phyloP scores from a whole-genome alignment of 2,888 invertebrate species.

The Volucella bombylans region DNA sequence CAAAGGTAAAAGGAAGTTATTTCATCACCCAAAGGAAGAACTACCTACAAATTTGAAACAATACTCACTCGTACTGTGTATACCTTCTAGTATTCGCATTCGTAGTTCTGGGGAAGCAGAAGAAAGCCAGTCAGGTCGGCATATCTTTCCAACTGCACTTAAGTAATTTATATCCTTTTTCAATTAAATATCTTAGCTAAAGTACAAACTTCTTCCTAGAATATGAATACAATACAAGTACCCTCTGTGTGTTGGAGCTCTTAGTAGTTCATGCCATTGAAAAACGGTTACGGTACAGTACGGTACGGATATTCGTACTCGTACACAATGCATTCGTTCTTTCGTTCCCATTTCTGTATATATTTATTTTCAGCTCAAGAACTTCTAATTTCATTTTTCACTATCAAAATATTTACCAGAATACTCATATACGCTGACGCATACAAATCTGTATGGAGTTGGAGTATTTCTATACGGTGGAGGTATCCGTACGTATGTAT shows the following conservation, averaged over 20 bases:
- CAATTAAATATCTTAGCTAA: conserved; percentile 57
- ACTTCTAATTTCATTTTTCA: conserved; percentile 31
- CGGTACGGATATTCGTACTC: background rate
- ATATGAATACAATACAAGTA: conserved; percentile 7
- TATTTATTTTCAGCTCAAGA: conserved; percentile 18
- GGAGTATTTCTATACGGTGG: too few relatives aligned
- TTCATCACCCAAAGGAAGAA: conserved; percentile 23
- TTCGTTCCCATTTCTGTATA: background rate
- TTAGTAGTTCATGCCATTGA: conserved; percentile 28
- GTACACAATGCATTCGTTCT: conserved; percentile 31
- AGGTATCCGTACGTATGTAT: background rate
- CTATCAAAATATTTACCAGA: conserved; percentile 31
- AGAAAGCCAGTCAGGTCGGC: conserved; percentile 7
- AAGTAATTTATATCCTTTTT: conserved; percentile 56
- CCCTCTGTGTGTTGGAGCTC: background rate
- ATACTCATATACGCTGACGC: background rate
- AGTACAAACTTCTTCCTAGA: conserved; percentile 29
- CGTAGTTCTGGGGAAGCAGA: background rate
- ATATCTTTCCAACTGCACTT: conserved; percentile 46
- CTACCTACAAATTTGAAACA: conserved; percentile 12
- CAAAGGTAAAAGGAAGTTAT: conserved; percentile 49
- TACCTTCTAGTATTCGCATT: background rate
- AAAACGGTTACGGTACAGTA: background rate
- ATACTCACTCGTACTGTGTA: background rate
- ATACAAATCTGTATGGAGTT: too few relatives aligned